Conservation (phyloP, 2,797 vertebrate species). For the Chaetodon trifasciatus region DNA sequence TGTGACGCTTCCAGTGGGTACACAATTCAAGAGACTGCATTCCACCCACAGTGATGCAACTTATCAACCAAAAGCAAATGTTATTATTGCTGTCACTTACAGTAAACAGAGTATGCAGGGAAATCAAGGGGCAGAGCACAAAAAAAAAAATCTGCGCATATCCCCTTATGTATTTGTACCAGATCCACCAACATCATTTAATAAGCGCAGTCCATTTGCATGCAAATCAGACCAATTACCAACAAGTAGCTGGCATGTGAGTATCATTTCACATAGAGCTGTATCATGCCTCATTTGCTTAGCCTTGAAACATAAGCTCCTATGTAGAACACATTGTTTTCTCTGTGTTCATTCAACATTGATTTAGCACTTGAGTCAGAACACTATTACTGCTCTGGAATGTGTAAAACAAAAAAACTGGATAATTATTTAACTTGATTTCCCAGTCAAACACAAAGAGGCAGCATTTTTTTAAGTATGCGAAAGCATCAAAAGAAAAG, state of each 20-base stretch:
- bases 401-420: constrained; percentile 53
- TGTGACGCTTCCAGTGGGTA: constrained; percentile 18
- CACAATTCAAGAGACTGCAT: not conserved
- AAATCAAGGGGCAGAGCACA: constrained; percentile 33
- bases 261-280: constrained; percentile 71
- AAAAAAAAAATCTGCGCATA: constrained; percentile 25
- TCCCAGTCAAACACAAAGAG: constrained; percentile 39
- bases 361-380: constrained; percentile 59
- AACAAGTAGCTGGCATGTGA: constrained; percentile 71
- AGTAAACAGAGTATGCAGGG: not conserved
- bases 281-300: constrained; percentile 77
- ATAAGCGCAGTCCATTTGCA: constrained; percentile 74
- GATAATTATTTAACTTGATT: constrained; percentile 56
- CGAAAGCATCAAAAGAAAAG: constrained; percentile 29
- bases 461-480: constrained; percentile 33
- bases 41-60: constrained; percentile 5
- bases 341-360: constrained; percentile 55
- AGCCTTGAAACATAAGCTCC: constrained; percentile 75
- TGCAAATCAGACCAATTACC: constrained; percentile 80
- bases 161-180: constrained; percentile 50
- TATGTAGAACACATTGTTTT: constrained; percentile 46
- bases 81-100: constrained; percentile 19
- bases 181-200: constrained; percentile 70
- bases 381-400: constrained; percentile 53
- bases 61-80: constrained; percentile 29